Conservation (phyloP, 1,140 invertebrate genomes). For the Philaenus spumarius region DNA sequence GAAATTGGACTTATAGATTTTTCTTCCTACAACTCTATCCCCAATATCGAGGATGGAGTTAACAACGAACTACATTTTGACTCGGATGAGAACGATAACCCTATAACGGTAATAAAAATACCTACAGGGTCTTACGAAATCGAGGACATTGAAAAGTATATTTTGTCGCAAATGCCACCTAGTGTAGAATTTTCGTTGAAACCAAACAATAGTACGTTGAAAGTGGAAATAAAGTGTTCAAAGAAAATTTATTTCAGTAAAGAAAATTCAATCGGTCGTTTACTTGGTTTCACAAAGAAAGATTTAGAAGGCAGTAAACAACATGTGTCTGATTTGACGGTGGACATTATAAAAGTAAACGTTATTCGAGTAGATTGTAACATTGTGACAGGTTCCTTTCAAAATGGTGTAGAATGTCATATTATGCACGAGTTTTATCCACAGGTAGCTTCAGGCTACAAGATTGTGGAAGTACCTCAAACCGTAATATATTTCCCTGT, state of each 20-base stretch:
- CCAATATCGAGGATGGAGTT: slow-evolving; percentile 2
- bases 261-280: background rate
- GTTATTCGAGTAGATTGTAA: slow-evolving; percentile 16
- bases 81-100: too few species aligned
- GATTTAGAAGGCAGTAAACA: background rate
- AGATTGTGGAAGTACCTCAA: slow-evolving; percentile 27
- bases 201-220: background rate
- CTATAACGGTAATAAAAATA: slow-evolving; percentile 2
- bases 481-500: slow-evolving; percentile 25
- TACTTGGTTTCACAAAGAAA: background rate
- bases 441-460: slow-evolving; percentile 28
- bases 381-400: slow-evolving; percentile 27
- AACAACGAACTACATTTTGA: background rate
- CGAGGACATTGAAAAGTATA: background rate
- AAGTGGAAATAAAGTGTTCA: slow-evolving; percentile 2
- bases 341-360: slow-evolving; percentile 8
- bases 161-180: background rate
- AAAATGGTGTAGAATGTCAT: slow-evolving; percentile 29
- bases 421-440: slow-evolving; percentile 34
- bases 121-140: slow-evolving; percentile 10
- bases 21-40: slow-evolving; percentile 2
- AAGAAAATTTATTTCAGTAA: background rate
- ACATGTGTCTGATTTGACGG: background rate
- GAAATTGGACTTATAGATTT: background rate
- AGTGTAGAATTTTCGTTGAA: background rate